Evolutionary conservation across 1,140 invertebrate species (phyloP).

Genomic region (Pseudomyrmex dendroicus): DNA sequence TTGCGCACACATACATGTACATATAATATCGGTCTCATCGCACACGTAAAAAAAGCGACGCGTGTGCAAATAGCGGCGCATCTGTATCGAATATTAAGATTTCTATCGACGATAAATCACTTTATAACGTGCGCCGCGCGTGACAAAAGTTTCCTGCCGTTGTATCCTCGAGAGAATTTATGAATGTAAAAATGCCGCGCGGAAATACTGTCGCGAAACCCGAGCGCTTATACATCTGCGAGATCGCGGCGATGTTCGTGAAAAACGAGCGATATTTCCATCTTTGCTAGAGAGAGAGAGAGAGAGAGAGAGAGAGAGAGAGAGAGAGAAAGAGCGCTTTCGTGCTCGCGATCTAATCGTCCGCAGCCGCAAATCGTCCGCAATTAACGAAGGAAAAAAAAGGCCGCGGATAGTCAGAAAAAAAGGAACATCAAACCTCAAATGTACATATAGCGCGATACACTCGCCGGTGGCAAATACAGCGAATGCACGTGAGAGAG

Average conservation of each 20-base stretch:
- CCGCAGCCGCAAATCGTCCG: slow-evolving; percentile 8
- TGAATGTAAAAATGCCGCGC: slow-evolving; percentile 52
- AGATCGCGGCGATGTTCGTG: slow-evolving; percentile 2
- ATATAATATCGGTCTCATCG: background rate
- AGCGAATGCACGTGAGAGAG: too few species aligned
- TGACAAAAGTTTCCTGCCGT: slow-evolving; percentile 21
- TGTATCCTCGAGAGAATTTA: slow-evolving; percentile 45
- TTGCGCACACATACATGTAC: background rate
- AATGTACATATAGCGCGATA: background rate
- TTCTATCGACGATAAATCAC: slow-evolving; percentile 51
- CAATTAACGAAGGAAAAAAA: slow-evolving; percentile 15
- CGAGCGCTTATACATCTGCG: slow-evolving; percentile 3
- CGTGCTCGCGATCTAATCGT: slow-evolving; percentile 35
- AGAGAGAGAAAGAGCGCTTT: background rate
- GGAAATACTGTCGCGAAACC: slow-evolving; percentile 30
- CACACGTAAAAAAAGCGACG: background rate
- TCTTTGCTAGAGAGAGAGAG: background rate
- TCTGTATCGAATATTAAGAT: slow-evolving; percentile 51
- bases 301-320: too few species aligned
- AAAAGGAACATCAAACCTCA: background rate
- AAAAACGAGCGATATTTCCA: slow-evolving; percentile 40
- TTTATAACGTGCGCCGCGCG: slow-evolving; percentile 14
- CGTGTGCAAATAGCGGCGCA: background rate
- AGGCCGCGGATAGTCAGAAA: background rate
- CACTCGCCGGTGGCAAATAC: background rate